Conservation (phyloP, 2,888 invertebrate genomes). For the Geophilus truncorum region DNA sequence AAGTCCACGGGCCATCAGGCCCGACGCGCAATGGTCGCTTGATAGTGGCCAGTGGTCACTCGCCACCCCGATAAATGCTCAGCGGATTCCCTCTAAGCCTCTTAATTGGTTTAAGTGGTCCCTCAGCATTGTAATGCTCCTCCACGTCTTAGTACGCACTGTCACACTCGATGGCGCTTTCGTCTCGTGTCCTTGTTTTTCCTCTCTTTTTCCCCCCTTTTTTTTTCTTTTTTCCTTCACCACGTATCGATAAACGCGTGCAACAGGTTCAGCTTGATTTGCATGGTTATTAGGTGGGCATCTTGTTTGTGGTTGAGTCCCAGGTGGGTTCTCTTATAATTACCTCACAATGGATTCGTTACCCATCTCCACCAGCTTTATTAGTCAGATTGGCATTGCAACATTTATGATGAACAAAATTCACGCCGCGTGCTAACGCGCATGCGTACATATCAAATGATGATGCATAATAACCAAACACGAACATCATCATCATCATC, state of each 20-base stretch:
- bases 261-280: slow-evolving; percentile 22
- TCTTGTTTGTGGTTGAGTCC: slow-evolving; percentile 26
- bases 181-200: neutral
- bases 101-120: slow-evolving; percentile 34
- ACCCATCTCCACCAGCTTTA: slow-evolving; percentile 31
- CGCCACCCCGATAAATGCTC: slow-evolving; percentile 19
- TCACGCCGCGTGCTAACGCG: neutral
- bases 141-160: neutral
- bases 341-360: slow-evolving; percentile 30
- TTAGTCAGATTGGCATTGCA: slow-evolving; percentile 29
- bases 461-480: neutral
- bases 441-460: neutral
- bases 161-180: slow-evolving; percentile 20
- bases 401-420: slow-evolving; percentile 27
- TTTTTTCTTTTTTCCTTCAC: neutral
- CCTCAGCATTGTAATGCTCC: slow-evolving; percentile 27
- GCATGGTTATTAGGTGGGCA: slow-evolving; percentile 32
- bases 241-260: neutral
- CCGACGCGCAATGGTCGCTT: neutral
- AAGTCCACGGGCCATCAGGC: neutral
- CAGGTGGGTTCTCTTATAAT: slow-evolving; percentile 30
- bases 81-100: slow-evolving; percentile 29
- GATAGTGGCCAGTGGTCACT: slow-evolving; percentile 7
- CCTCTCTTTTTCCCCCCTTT: neutral
- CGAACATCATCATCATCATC: neutral